These are phyloP conservation scores for Anticlea derivata DNA, from an alignment of 2,888 invertebrate species.

Conservation along the genomic window DNA sequence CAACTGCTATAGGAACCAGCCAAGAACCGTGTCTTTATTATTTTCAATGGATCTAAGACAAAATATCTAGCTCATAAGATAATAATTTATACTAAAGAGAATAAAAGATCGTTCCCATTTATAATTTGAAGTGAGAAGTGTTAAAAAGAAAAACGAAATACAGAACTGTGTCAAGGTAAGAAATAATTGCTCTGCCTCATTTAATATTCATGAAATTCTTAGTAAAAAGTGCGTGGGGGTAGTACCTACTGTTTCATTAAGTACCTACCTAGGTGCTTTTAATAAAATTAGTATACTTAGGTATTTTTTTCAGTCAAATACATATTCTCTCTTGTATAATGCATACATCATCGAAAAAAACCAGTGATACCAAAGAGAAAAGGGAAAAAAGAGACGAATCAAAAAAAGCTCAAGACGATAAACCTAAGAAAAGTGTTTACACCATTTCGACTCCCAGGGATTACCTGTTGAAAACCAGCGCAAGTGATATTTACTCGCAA, in stretches of 20 bases:
- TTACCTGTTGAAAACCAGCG: conserved; percentile 55
- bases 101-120: neutral
- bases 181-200: conserved; percentile 29
- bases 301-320: conserved; percentile 6
- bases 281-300: too few species aligned
- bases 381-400: conserved; percentile 54
- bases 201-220: conserved; percentile 28
- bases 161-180: conserved; percentile 52
- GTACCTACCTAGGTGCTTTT: too few species aligned
- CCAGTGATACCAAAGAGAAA: conserved; percentile 39
- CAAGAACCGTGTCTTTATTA: neutral
- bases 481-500: conserved; percentile 66
- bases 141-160: conserved; percentile 9
- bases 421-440: conserved; percentile 49
- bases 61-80: conserved; percentile 12
- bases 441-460: conserved; percentile 59
- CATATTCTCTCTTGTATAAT: conserved; percentile 37
- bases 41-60: neutral
- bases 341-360: conserved; percentile 48
- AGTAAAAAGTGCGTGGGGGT: neutral
- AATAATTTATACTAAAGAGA: neutral
- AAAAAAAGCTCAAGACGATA: conserved; percentile 53
- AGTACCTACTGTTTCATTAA: too few species aligned
- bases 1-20: neutral
- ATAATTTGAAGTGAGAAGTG: conserved; percentile 14